Percentiles rank a stretch among this genome's conserved stretches.
phyloP scores from a whole-genome alignment of 2,113 vertebrate genomes.

The Myanophis thanlyinensis region DNA sequence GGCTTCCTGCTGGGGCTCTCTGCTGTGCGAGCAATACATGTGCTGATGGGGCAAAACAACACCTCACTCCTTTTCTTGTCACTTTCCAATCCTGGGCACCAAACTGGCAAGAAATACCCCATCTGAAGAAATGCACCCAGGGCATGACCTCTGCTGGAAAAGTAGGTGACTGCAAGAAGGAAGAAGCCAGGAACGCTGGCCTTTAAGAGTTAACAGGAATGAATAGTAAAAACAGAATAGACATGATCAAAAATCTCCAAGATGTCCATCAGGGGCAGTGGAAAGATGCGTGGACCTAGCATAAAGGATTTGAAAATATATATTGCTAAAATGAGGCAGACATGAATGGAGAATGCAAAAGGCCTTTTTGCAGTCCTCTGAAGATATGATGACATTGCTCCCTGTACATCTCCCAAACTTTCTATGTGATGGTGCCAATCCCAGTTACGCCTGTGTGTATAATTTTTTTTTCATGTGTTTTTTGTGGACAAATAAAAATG shows the following conservation, averaged over 20 bases:
- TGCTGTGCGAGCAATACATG: constrained; percentile 6
- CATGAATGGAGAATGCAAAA: background rate
- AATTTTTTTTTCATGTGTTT: background rate
- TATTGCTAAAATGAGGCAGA: background rate
- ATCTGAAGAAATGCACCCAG: background rate
- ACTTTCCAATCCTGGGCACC: background rate
- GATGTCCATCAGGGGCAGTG: background rate
- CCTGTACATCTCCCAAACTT: background rate
- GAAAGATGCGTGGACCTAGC: background rate
- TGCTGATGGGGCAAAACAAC: background rate
- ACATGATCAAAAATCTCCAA: background rate
- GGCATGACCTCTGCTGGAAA: constrained; percentile 13
- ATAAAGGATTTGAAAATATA: background rate
- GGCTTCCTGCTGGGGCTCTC: constrained; percentile 35
- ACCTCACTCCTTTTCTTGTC: background rate
- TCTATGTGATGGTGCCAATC: background rate
- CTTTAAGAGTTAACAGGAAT: background rate
- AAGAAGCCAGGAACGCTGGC: background rate
- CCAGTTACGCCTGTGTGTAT: background rate
- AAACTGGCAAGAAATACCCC: background rate
- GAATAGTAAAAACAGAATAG: background rate
- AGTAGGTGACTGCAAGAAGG: background rate
- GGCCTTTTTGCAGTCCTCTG: background rate
- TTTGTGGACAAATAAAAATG: background rate
- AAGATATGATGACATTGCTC: background rate